Evolutionary conservation across 2,113 vertebrate genomes (phyloP).

Genomic region (Pleuronectes platessa): DNA sequence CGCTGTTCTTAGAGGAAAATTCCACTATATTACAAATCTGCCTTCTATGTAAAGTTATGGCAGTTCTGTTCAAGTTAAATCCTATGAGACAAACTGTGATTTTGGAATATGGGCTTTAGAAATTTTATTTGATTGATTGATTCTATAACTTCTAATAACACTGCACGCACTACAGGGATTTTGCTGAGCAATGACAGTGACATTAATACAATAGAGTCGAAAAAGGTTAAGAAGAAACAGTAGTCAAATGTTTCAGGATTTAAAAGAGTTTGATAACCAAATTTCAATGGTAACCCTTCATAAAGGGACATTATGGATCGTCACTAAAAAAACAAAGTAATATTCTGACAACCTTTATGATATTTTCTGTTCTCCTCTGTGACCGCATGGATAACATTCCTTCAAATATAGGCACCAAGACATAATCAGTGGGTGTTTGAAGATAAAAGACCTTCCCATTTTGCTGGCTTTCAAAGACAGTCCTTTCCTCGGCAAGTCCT

Average conservation of each 20-base stretch:
- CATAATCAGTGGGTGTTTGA: conserved; percentile 23
- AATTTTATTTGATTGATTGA: too few relatives aligned
- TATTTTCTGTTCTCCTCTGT: conserved; percentile 8
- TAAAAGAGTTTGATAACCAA: background rate
- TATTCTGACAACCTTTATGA: background rate
- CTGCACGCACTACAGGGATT: background rate
- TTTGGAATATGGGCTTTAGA: too few relatives aligned
- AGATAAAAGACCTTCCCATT: conserved; percentile 2
- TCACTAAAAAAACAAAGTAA: conserved; percentile 3
- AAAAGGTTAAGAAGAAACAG: background rate
- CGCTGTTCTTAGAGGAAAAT: background rate
- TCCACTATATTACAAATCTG: background rate
- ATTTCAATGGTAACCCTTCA: background rate
- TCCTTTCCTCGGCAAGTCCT: background rate
- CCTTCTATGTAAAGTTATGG: background rate
- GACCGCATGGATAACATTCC: background rate
- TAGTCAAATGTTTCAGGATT: background rate
- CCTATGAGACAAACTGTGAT: too few relatives aligned
- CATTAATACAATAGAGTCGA: background rate
- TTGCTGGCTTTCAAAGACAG: conserved; percentile 1
- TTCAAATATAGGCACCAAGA: background rate
- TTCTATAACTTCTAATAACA: too few relatives aligned
- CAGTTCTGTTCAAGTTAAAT: background rate
- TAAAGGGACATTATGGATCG: conserved; percentile 1
- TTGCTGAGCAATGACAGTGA: background rate